Percentiles rank a stretch among this genome's conserved stretches.
Conservation (phyloP, 2,113 vertebrate species). For the Peromyscus californicus region DNA sequence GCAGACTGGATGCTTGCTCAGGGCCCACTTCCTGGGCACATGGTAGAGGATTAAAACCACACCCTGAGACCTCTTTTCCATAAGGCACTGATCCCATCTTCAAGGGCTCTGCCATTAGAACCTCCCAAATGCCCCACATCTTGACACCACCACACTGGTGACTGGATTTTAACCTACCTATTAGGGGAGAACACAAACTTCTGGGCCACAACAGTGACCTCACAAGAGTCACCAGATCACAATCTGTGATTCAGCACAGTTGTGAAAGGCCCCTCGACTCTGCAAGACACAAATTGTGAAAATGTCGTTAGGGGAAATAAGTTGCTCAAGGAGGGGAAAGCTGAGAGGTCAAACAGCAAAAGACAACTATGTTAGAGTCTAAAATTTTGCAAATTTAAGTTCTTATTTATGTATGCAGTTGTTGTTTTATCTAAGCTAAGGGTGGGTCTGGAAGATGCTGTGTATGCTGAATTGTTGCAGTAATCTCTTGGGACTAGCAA, state of each 20-base stretch:
- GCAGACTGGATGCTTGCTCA: neutral
- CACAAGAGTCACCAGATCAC: neutral
- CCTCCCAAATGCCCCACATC: neutral
- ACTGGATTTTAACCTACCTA: neutral
- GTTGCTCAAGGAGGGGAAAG: fast-evolving
- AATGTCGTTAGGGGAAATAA: neutral
- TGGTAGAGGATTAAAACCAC: neutral
- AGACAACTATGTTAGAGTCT: constrained; percentile 8
- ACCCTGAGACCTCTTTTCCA: neutral
- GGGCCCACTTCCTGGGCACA: no score
- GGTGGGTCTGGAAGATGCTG: neutral
- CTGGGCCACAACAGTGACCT: neutral
- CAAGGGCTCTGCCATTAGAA: neutral
- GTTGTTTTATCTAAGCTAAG: neutral
- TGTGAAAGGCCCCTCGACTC: neutral
- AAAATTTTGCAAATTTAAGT: neutral
- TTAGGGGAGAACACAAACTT: neutral
- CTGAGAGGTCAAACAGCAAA: constrained; percentile 21
- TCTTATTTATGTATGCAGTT: neutral
- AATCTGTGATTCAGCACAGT: neutral
- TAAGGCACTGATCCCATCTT: no score
- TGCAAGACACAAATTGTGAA: neutral
- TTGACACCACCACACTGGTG: neutral
- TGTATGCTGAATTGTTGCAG: neutral
- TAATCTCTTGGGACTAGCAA: neutral